Percentiles rank a stretch among this genome's conserved stretches.
Conservation (phyloP, 1,140 invertebrate species). For the Myzus persicae region DNA sequence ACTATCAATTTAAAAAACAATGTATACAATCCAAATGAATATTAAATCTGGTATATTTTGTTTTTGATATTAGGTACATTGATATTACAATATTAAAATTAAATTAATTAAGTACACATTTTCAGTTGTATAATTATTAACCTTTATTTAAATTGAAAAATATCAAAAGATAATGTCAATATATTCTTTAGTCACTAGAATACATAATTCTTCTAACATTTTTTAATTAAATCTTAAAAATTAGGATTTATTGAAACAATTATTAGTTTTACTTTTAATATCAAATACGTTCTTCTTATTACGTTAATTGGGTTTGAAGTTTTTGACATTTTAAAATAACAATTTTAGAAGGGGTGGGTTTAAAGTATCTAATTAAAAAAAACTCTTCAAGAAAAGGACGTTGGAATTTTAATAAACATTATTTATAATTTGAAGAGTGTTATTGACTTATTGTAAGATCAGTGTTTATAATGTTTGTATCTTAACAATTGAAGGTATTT, state of each 20-base stretch:
- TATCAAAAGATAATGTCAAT: not conserved
- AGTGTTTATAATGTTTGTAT: not conserved
- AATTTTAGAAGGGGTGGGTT: not conserved
- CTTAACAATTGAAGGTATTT: not conserved
- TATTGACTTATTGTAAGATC: not conserved
- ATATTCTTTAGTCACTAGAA: too few relatives aligned
- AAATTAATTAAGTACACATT: not conserved
- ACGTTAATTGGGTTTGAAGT: not conserved
- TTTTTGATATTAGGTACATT: not conserved
- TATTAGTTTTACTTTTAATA: not conserved
- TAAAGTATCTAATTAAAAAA: not conserved
- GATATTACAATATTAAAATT: not conserved
- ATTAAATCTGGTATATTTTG: not conserved
- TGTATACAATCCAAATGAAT: not conserved
- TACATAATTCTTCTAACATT: not conserved
- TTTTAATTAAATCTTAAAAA: not conserved
- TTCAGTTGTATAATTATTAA: not conserved
- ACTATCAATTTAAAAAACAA: too few relatives aligned
- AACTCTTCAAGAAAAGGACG: not conserved
- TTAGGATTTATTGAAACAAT: not conserved
- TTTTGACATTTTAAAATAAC: not conserved
- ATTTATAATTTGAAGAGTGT: not conserved
- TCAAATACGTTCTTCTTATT: too few relatives aligned
- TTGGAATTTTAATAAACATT: not conserved
- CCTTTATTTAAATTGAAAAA: not conserved